These are phyloP conservation scores for Acanthosepion lycidas DNA, from an alignment of 2,888 invertebrate genomes.

Conservation along the genomic window DNA sequence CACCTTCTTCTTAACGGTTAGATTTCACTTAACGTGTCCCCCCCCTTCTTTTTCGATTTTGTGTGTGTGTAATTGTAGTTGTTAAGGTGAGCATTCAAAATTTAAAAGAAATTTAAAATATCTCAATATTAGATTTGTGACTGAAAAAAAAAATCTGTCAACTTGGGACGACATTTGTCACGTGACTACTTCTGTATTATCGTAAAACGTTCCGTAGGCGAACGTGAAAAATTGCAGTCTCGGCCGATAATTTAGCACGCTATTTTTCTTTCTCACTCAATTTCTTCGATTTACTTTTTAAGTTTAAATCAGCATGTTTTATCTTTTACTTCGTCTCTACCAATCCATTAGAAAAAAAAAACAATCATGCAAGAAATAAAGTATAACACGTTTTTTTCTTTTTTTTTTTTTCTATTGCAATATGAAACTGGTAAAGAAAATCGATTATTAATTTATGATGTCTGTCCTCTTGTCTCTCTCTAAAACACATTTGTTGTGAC, in stretches of 20 bases:
- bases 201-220: slow-evolving; percentile 1
- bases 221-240: not conserved
- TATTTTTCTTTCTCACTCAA: not conserved
- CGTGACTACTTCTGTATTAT: not conserved
- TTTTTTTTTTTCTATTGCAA: not conserved
- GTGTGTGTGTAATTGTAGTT: too few relatives aligned
- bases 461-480: not conserved
- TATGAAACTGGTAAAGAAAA: not conserved
- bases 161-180: not conserved
- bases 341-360: too few relatives aligned
- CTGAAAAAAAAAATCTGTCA: not conserved
- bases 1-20: too few relatives aligned
- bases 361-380: too few relatives aligned
- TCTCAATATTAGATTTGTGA: too few relatives aligned
- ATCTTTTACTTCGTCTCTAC: not conserved
- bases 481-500: not conserved
- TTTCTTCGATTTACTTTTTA: not conserved
- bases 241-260: not conserved
- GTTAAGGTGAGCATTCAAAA: too few relatives aligned
- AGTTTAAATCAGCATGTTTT: not conserved
- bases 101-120: too few relatives aligned
- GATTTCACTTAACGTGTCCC: too few relatives aligned
- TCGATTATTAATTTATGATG: not conserved
- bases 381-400: too few relatives aligned
- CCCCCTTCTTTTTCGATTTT: too few relatives aligned